Conservation (phyloP, 1,140 invertebrate genomes). For the Diorhabda sublineata region DNA sequence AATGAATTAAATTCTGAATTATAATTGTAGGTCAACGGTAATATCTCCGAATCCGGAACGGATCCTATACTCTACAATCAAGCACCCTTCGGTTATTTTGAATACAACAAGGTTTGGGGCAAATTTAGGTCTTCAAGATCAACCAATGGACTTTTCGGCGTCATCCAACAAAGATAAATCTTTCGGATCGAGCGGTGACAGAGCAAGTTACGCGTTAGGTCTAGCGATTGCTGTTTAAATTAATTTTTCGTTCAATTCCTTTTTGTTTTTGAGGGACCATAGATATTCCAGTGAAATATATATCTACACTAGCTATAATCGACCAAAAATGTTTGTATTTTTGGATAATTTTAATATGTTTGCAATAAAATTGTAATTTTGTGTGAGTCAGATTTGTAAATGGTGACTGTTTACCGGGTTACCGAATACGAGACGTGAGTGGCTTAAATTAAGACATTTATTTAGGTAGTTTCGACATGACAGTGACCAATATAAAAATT, state of each 20-base stretch:
- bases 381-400: too few relatives aligned
- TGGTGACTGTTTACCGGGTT: too few relatives aligned
- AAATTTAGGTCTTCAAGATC: conserved; percentile 44
- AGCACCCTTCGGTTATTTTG: conserved; percentile 43
- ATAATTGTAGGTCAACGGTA: conserved; percentile 46
- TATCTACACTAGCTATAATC: too few relatives aligned
- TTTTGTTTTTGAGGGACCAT: conserved; percentile 19
- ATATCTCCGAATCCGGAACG: conserved; percentile 57
- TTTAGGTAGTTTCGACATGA: too few relatives aligned
- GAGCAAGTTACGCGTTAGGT: conserved; percentile 26
- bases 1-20: too few relatives aligned
- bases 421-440: too few relatives aligned
- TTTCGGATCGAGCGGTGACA: conserved; percentile 14
- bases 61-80: conserved; percentile 41
- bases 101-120: conserved; percentile 31
- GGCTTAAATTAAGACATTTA: too few relatives aligned
- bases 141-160: conserved; percentile 52
- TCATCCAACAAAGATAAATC: conserved; percentile 26
- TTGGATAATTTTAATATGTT: too few relatives aligned
- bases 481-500: too few relatives aligned
- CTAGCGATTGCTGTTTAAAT: conserved; percentile 40
- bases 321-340: too few relatives aligned
- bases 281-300: conserved; percentile 8
- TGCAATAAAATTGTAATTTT: too few relatives aligned
- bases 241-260: not conserved